Base-by-base conservation (phyloP, 2,888 invertebrate species). In the Falcaria lacertinaria region DNA sequence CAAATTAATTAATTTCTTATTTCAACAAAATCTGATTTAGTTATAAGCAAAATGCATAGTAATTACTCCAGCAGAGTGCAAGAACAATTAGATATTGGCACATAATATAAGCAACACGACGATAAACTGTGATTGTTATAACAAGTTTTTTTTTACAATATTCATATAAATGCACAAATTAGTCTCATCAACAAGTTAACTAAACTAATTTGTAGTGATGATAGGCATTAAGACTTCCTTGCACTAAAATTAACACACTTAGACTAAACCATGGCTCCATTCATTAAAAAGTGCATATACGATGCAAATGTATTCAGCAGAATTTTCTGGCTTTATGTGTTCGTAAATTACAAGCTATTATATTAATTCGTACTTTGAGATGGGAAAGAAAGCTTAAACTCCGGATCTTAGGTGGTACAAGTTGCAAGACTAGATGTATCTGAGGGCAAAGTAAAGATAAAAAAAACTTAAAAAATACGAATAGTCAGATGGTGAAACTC, bases 1-100 rank as follows among this genome's bases (percentile, higher is more conserved):
- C 42, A 46, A 57, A 51, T 47, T 43, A 50, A 52, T 44, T 56
- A 51, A 41, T 46, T 36, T 6, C 35, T 28, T 40, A 37, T 15
- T n/a, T n/a, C n/a, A n/a, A n/a, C n/a, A n/a, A n/a, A n/a, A n/a
- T n/a, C n/a, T n/a, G n/a, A n/a, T n/a, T n/a, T n/a, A n/a, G n/a
- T n/a, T n/a, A n/a, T n/a, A n/a, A n/a, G n/a, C n/a, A n/a, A n/a
- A n/a, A n/a, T n/a, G n/a, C n/a, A n/a, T n/a, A n/a, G n/a, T n/a
- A n/a, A n/a, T n/a, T n/a, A n/a, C n/a, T n/a, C n/a, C n/a, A n/a
- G n/a, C n/a, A n/a, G n/a, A n/a, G n/a, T n/a, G n/a, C n/a, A n/a
- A n/a, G n/a, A n/a, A n/a, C n/a, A n/a, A n/a, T n/a, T n/a, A n/a
- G n/a, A n/a, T n/a, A n/a, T n/a, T n/a, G n/a, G n/a, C n/a, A n/a